phyloP scores from a whole-genome alignment of 2,113 vertebrate genomes.

The Perca fluviatilis region DNA sequence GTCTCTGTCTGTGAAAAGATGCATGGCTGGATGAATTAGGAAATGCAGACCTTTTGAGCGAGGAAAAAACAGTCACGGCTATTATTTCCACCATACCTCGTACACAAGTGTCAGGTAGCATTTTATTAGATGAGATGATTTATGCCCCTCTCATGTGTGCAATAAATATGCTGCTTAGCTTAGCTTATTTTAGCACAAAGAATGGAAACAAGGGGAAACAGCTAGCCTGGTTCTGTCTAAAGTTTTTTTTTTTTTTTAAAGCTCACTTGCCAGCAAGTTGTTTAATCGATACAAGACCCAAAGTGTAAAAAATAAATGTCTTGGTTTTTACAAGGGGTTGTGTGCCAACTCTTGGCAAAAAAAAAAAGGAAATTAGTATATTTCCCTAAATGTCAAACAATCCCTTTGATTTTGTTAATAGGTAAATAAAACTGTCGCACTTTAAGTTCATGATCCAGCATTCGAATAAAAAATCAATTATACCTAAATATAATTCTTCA shows the following conservation, averaged over 20 bases:
- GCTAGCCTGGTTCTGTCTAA: neutral
- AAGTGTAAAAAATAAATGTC: neutral
- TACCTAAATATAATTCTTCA: too few species aligned
- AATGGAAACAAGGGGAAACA: neutral
- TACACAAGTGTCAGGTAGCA: neutral
- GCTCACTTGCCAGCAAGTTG: neutral
- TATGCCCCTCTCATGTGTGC: too few species aligned
- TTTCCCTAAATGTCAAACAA: neutral
- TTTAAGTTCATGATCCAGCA: too few species aligned
- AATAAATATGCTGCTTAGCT: neutral
- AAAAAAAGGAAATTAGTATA: neutral
- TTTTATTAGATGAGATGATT: neutral
- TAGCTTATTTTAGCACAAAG: neutral
- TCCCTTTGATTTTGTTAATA: neutral
- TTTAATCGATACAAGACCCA: neutral
- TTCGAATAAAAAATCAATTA: neutral
- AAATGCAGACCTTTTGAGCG: slow-evolving; percentile 12
- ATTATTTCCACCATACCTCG: neutral
- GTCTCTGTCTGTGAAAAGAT: slow-evolving; percentile 4
- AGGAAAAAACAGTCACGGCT: neutral
- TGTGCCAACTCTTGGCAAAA: neutral
- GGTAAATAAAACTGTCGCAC: too few species aligned
- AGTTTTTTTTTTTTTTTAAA: too few species aligned
- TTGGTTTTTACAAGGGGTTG: neutral
- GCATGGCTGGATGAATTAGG: slow-evolving; percentile 16